phyloP scores from a whole-genome alignment of 2,888 invertebrate genomes.

The Lamproptera curius region DNA sequence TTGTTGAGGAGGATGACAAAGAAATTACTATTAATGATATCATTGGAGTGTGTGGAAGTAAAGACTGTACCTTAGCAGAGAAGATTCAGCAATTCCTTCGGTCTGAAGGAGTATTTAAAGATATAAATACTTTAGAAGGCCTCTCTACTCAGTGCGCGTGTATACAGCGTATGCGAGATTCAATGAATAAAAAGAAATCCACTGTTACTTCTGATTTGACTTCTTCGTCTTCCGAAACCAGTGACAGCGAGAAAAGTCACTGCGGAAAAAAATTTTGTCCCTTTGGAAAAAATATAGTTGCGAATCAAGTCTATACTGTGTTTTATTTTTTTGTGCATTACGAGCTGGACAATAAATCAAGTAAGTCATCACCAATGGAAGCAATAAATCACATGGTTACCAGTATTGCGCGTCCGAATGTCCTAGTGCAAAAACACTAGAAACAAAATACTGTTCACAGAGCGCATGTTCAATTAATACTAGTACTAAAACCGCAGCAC shows the following conservation, averaged over 20 bases:
- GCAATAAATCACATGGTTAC: slow-evolving; percentile 34
- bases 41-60: slow-evolving; percentile 67
- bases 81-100: slow-evolving; percentile 59
- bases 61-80: slow-evolving; percentile 55
- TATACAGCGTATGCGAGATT: slow-evolving; percentile 51
- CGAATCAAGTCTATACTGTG: slow-evolving; percentile 47
- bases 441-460: slow-evolving; percentile 48
- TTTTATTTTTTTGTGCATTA: slow-evolving; percentile 65
- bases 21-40: slow-evolving; percentile 53
- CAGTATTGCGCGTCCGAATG: slow-evolving; percentile 50
- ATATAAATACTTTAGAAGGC: slow-evolving; percentile 43
- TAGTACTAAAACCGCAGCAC: neutral
- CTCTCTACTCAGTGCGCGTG: slow-evolving; percentile 67
- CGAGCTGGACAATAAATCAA: slow-evolving; percentile 40
- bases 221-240: slow-evolving; percentile 20
- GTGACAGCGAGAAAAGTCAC: slow-evolving; percentile 36
- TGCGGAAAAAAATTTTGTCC: slow-evolving; percentile 55
- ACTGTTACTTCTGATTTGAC: slow-evolving; percentile 48
- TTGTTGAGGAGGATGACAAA: slow-evolving; percentile 58
- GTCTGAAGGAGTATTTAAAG: slow-evolving; percentile 52
- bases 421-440: slow-evolving; percentile 42
- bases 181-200: slow-evolving; percentile 40
- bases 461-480: slow-evolving; percentile 37
- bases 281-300: slow-evolving; percentile 29
- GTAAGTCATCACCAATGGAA: slow-evolving; percentile 28